Evolutionary conservation across 2,113 vertebrate species (phyloP).

Genomic region (Arvicanthis niloticus): DNA sequence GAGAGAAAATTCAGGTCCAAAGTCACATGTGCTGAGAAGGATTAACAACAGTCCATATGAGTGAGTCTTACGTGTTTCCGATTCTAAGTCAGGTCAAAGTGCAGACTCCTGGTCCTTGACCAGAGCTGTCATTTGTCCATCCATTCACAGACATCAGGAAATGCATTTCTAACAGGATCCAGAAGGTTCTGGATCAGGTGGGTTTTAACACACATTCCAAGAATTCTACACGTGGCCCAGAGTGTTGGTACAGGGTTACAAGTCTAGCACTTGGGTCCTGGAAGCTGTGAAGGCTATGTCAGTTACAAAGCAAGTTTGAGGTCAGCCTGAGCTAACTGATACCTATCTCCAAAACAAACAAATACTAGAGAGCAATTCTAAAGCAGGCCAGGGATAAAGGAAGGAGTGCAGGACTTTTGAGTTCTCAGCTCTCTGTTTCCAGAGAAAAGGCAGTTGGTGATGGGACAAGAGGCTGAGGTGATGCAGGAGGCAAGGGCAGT

Average conservation of each 20-base stretch:
- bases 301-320: not conserved
- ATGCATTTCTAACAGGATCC: not conserved
- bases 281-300: not conserved
- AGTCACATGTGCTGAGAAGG: not conserved
- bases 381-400: not conserved
- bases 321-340: not conserved
- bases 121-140: not conserved
- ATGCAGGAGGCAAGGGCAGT: not conserved
- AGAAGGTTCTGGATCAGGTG: not conserved
- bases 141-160: not conserved
- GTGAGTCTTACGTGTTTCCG: not conserved
- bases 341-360: not conserved
- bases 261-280: not conserved
- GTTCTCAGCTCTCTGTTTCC: not conserved
- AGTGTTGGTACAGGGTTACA: not conserved
- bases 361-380: not conserved
- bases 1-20: slow-evolving; percentile 3
- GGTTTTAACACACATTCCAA: not conserved
- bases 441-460: not conserved
- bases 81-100: not conserved
- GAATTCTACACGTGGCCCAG: not conserved
- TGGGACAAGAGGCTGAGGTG: not conserved
- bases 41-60: fast-evolving
- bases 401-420: not conserved
- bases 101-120: not conserved